Evolutionary conservation across 2,797 vertebrate species (phyloP).

Genomic region (Enteromius mattozi): DNA sequence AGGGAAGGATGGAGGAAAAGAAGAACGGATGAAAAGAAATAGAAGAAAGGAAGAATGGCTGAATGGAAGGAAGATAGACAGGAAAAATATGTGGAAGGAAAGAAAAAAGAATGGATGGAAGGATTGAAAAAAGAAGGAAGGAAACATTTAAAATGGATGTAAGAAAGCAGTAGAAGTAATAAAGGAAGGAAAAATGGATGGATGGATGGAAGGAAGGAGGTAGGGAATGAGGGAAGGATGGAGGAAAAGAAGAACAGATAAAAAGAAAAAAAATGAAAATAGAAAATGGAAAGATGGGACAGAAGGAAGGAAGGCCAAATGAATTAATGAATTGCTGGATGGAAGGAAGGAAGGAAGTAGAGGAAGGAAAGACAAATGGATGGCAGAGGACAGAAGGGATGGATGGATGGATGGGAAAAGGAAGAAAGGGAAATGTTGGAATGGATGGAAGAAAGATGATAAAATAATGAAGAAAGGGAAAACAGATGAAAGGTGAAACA

Average conservation of each 20-base stretch:
- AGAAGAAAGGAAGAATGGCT: neutral
- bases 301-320: neutral
- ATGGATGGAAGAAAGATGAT: neutral
- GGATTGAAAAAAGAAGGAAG: neutral
- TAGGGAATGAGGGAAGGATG: no score
- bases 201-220: neutral
- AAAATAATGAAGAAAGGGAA: neutral
- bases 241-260: no score
- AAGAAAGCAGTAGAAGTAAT: neutral
- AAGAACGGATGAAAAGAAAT: neutral
- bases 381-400: neutral
- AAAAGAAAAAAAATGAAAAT: no score
- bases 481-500: neutral
- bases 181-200: neutral
- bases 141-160: neutral
- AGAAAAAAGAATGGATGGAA: neutral
- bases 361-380: no score
- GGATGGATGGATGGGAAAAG: neutral
- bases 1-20: neutral
- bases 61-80: neutral
- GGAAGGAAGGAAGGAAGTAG: neutral
- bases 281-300: neutral
- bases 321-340: neutral
- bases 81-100: constrained; percentile 2
- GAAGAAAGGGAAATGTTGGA: neutral